Evolutionary conservation across 2,113 vertebrate species (phyloP).

Genomic region (Chloropsis hardwickii): DNA sequence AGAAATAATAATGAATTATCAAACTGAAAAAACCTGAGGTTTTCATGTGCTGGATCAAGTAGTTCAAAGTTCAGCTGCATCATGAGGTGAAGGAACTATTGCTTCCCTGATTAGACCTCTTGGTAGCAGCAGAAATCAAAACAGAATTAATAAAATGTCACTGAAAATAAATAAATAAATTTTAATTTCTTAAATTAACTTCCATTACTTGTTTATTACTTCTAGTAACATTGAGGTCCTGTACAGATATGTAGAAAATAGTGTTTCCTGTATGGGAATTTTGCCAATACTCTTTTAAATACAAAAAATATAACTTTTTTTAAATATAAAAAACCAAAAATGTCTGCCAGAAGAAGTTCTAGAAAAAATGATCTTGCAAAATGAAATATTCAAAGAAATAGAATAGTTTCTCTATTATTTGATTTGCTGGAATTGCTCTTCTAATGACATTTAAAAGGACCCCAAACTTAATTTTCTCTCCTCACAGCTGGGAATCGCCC

Average conservation of each 20-base stretch:
- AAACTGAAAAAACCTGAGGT: not conserved
- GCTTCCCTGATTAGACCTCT: not conserved
- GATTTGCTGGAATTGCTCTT: not conserved
- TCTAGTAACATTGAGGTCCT: not conserved
- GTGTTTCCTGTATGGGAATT: not conserved
- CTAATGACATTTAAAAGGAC: not conserved
- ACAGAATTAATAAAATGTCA: not conserved
- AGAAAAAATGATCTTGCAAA: not conserved
- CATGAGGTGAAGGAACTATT: not conserved
- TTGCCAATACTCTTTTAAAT: not conserved
- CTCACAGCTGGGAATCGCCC: not conserved
- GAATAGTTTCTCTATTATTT: not conserved
- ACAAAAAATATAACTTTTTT: not conserved
- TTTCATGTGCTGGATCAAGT: not conserved
- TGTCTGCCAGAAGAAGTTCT: not conserved
- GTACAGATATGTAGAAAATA: not conserved
- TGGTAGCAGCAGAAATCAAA: not conserved
- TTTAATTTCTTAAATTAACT: not conserved
- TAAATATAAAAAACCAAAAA: not conserved
- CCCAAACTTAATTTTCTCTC: not conserved
- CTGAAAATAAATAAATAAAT: not conserved
- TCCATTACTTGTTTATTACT: not conserved
- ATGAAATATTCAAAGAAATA: not conserved
- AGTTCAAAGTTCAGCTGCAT: not conserved
- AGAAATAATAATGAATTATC: not conserved